These are phyloP conservation scores for Pseudopleuronectes americanus DNA, from an alignment of 2,797 vertebrate genomes.

Conservation along the genomic window DNA sequence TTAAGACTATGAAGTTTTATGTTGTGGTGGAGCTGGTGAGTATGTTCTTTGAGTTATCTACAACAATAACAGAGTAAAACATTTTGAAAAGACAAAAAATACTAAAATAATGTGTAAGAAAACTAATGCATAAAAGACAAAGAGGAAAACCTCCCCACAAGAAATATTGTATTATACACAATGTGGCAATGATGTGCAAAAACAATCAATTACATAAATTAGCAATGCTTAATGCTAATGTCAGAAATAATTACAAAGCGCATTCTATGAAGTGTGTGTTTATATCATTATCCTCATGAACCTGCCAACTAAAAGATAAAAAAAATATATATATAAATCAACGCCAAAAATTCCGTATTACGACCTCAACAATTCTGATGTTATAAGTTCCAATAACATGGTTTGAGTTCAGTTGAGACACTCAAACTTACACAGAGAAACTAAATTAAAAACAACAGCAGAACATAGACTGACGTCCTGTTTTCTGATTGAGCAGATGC, in stretches of 20 bases:
- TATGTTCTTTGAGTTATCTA: conserved; percentile 5
- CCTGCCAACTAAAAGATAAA: not conserved
- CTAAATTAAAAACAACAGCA: not conserved
- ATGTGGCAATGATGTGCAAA: conserved; percentile 16
- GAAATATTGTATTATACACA: not conserved
- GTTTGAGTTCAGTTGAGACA: not conserved
- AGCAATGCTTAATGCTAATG: conserved; percentile 7
- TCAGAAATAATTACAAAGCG: not conserved
- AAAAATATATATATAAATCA: not conserved
- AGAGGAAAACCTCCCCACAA: not conserved
- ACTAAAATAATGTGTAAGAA: not conserved
- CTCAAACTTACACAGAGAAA: conserved; percentile 11
- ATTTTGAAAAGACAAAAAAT: conserved; percentile 6
- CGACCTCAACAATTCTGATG: no score
- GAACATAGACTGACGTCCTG: not conserved
- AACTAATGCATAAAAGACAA: not conserved
- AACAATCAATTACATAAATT: conserved; percentile 17
- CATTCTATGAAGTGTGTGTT: conserved; percentile 1
- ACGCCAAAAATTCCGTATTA: no score
- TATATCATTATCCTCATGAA: not conserved
- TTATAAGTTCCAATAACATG: not conserved
- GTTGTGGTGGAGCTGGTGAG: not conserved
- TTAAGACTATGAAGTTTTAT: not conserved
- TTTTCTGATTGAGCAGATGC: not conserved
- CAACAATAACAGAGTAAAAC: not conserved